Evolutionary conservation across 2,113 vertebrate genomes (phyloP).

Genomic region (Mixornis gularis): DNA sequence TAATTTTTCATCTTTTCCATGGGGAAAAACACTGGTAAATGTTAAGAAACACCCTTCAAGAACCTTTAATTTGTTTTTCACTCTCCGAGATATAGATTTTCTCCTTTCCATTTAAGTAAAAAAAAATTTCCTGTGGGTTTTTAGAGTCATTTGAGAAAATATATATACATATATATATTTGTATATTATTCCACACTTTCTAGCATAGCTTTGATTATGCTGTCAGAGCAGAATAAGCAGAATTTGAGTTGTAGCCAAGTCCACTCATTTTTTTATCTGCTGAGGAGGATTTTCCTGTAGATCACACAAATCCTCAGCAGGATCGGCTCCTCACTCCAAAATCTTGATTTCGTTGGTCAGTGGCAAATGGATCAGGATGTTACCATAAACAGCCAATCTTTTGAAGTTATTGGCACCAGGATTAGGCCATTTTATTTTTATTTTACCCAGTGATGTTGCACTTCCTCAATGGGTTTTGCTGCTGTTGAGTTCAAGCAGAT

Average conservation of each 20-base stretch:
- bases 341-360: not conserved
- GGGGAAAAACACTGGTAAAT: constrained; percentile 61
- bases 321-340: not conserved
- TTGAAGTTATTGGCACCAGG: not conserved
- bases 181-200: constrained; percentile 25
- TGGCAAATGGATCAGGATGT: not conserved
- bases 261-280: not conserved
- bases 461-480: not conserved
- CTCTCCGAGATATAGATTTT: constrained; percentile 54
- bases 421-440: not conserved
- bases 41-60: constrained; percentile 62
- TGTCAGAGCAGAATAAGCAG: not conserved
- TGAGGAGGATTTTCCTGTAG: not conserved
- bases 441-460: not conserved
- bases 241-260: not conserved
- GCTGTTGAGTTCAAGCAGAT: not conserved
- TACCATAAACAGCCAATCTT: not conserved
- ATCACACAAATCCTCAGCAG: not conserved
- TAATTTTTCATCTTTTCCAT: constrained; percentile 62
- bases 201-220: constrained; percentile 6
- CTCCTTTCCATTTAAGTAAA: constrained; percentile 37
- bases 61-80: constrained; percentile 65
- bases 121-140: constrained; percentile 23
- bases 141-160: constrained; percentile 32
- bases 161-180: constrained; percentile 32